Percentiles rank a stretch among this genome's conserved stretches.
Conservation (phyloP, 2,797 vertebrate genomes). For the Neopelma chrysocephalum region DNA sequence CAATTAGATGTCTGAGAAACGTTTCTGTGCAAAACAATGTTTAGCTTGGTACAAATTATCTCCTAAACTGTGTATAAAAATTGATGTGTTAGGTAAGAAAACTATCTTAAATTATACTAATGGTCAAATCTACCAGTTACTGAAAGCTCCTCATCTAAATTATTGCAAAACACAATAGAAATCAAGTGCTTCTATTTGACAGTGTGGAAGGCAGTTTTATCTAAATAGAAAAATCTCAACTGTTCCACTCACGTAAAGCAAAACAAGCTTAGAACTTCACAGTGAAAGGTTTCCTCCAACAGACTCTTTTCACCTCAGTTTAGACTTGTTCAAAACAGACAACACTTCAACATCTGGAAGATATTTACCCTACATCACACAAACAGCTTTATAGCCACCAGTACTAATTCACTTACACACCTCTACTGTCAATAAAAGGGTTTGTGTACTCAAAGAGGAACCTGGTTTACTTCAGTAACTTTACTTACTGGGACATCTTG, state of each 20-base stretch:
- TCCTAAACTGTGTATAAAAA: neutral
- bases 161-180: neutral
- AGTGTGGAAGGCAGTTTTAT: neutral
- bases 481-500: neutral
- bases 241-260: neutral
- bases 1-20: neutral
- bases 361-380: neutral
- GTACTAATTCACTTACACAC: neutral
- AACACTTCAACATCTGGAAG: neutral
- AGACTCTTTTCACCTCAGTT: neutral
- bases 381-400: neutral
- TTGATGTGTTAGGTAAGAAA: neutral
- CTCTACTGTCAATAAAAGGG: neutral
- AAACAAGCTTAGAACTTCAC: neutral
- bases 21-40: neutral
- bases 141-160: neutral
- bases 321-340: neutral
- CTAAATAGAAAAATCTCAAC: neutral
- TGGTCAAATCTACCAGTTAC: neutral
- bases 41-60: neutral
- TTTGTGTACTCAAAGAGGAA: neutral
- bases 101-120: neutral
- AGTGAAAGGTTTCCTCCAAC: neutral
- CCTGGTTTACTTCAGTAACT: no score
- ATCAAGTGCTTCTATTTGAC: neutral